Base-by-base conservation (phyloP, 2,797 vertebrate species). In the Melanogrammus aeglefinus region DNA sequence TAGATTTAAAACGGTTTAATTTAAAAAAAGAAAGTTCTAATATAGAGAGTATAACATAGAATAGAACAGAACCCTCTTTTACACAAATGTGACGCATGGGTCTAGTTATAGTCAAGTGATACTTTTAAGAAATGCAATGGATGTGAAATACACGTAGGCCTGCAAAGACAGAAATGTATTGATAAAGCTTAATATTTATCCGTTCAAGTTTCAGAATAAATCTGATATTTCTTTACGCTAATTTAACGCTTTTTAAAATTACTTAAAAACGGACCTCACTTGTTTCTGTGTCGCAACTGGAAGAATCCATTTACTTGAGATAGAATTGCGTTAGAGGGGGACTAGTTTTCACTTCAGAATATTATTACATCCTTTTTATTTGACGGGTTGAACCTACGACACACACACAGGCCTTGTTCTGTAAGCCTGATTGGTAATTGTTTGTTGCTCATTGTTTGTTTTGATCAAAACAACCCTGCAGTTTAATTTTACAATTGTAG, bases 11-110 rank as follows among this genome's bases (percentile, higher is more conserved):
- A 21, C 71, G 2, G n/a, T 36, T 31, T 33, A 72, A 72, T 36
- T 18, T n/a, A n/a, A 31, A 35, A 35, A 14, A 18, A 47, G 18
- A 75, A 9, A 57, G 12, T 47, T 57, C 12, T 13, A 75, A 51
- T 51, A 27, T 51, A 27, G n/a, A 70, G 13, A 70, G n/a, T 7
- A 29, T 16, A 31, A 8, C 73, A 39, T n/a, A n/a, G 13, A 51
- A 29, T 8, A 24, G 6, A 79, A 66, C 6, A 41, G 0, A 76
- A 75, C 44, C 76, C 69, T 63, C 38, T 47, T 79, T 69, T 85
- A 83, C 76, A 84, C 84, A 89, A 89, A 91, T 72, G 85, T 94
- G 91, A 91, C 91, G 91, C 81, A 88, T 75, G 83, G 82, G 88
- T 87, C 81, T 82, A 78, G 18, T 41, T 80, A 24, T 35, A 78